Evolutionary conservation across 2,113 vertebrate species (phyloP).

Genomic region (Anseranas semipalmata): DNA sequence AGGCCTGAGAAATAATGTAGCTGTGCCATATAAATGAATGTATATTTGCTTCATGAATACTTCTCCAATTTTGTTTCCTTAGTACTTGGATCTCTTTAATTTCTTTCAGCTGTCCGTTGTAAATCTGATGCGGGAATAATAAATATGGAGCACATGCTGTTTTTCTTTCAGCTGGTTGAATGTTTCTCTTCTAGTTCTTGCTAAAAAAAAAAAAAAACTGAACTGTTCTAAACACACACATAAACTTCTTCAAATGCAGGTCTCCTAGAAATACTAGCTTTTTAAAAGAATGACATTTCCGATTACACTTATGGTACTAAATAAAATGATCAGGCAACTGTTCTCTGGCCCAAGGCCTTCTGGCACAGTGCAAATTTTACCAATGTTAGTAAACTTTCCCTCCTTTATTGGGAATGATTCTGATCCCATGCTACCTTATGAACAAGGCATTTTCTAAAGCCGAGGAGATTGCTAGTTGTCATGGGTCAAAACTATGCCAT

Average conservation of each 20-base stretch:
- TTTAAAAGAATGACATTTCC: background rate
- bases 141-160: background rate
- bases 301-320: background rate
- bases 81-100: background rate
- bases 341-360: background rate
- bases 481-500: background rate
- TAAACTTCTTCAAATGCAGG: background rate
- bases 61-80: background rate
- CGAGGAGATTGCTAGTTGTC: background rate
- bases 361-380: background rate
- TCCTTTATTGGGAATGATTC: background rate
- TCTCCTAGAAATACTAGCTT: background rate
- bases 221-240: background rate
- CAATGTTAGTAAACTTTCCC: background rate
- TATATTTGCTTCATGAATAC: background rate
- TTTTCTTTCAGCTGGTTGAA: background rate
- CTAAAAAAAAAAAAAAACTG: background rate
- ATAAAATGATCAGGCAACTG: background rate
- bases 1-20: background rate
- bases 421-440: background rate
- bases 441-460: background rate
- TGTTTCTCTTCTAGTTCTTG: background rate
- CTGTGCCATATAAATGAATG: background rate
- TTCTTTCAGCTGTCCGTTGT: background rate
- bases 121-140: background rate